Percentiles rank a stretch among this genome's conserved stretches.
Conservation (phyloP, 2,113 vertebrate species). For the Coregonus clupeaformis region DNA sequence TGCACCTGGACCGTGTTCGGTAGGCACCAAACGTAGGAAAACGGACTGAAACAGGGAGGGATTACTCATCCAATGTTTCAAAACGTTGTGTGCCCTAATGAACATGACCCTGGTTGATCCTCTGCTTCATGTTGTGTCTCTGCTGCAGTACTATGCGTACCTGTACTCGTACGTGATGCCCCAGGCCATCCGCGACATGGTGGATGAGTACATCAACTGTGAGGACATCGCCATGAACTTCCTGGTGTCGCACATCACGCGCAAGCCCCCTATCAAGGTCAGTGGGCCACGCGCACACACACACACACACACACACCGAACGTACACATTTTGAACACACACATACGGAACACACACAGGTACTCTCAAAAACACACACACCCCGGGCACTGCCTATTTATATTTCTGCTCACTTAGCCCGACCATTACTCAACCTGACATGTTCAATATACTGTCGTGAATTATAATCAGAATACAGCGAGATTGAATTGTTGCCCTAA, state of each 20-base stretch:
- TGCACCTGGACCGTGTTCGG: too few relatives aligned
- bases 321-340: constrained; percentile 11
- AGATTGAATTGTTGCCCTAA: constrained; percentile 32
- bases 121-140: neutral
- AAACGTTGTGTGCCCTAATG: too few relatives aligned
- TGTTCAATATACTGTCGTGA: constrained; percentile 42
- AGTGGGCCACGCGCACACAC: constrained; percentile 35
- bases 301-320: constrained; percentile 1
- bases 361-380: too few relatives aligned
- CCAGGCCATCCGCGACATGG: constrained; percentile 97
- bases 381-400: too few relatives aligned
- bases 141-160: constrained; percentile 92
- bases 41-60: too few relatives aligned
- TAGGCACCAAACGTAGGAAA: too few relatives aligned
- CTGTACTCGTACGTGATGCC: constrained; percentile 99
- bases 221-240: constrained; percentile 99
- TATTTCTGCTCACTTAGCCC: constrained; percentile 15
- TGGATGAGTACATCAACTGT: constrained; percentile 99
- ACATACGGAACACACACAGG: constrained; percentile 9
- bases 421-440: constrained; percentile 60
- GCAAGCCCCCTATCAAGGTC: constrained; percentile 98
- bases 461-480: constrained; percentile 41
- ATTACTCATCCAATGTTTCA: too few relatives aligned
- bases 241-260: constrained; percentile 97
- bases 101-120: neutral